phyloP scores from a whole-genome alignment of 2,797 vertebrate species.

The Brachyrhaphis roseni region DNA sequence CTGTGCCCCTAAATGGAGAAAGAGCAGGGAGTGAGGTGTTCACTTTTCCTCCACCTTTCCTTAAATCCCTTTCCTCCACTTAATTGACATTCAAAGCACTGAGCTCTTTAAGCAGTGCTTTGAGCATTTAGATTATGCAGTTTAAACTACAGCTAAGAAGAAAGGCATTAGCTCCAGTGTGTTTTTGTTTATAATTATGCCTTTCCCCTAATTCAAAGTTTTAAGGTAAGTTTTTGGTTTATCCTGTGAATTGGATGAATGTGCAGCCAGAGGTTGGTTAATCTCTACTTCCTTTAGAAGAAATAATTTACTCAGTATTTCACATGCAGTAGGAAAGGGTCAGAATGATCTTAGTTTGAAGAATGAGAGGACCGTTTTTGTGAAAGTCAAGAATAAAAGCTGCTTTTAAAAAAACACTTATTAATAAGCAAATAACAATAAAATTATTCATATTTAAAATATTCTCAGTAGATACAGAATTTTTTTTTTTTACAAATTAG shows the following conservation, averaged over 20 bases:
- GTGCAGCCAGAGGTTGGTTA: neutral
- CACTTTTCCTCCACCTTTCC: conserved; percentile 50
- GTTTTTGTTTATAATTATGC: conserved; percentile 1
- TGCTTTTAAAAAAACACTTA: neutral
- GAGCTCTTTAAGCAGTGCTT: conserved; percentile 46
- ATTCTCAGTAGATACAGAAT: neutral
- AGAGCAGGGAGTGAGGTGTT: conserved; percentile 39
- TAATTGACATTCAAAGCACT: conserved; percentile 51
- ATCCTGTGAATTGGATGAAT: neutral
- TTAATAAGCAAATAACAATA: neutral
- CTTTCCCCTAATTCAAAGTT: neutral
- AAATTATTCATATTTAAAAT: neutral
- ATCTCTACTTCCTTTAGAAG: neutral
- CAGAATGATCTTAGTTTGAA: neutral
- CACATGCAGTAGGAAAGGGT: neutral
- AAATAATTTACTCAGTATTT: neutral
- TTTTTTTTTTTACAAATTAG: neutral
- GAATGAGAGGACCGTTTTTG: neutral
- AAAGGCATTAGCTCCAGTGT: conserved; percentile 20
- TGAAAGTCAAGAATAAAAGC: neutral
- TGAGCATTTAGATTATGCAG: conserved; percentile 47
- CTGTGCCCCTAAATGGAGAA: conserved; percentile 57
- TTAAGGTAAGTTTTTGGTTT: neutral
- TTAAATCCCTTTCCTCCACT: conserved; percentile 37
- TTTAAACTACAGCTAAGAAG: conserved; percentile 38